These are phyloP conservation scores for Sthenelais limicola DNA, from an alignment of 2,888 invertebrate species.

Conservation along the genomic window DNA sequence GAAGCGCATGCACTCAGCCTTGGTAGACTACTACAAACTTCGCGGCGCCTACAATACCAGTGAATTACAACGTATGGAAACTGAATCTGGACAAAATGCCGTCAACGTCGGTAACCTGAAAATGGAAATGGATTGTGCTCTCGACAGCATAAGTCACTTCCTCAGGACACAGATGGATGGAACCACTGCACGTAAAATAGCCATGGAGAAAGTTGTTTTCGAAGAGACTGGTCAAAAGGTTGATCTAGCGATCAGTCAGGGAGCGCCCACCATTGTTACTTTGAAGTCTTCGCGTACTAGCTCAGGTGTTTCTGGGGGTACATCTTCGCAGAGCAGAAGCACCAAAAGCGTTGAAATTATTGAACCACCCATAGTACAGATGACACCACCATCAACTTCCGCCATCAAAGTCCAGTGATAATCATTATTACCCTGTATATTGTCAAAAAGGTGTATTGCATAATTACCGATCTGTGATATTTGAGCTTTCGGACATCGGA, in stretches of 20 bases:
- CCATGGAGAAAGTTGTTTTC: conserved; percentile 44
- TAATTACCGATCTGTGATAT: too few species aligned
- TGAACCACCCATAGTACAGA: too few species aligned
- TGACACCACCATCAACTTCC: too few species aligned
- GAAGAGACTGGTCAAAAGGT: conserved; percentile 30
- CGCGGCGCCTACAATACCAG: conserved; percentile 64
- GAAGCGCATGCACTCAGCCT: conserved; percentile 63
- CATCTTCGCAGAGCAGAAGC: too few species aligned
- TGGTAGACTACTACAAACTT: conserved; percentile 66
- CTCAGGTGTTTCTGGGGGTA: too few species aligned
- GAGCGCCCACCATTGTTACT: too few species aligned
- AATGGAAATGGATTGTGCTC: conserved; percentile 57
- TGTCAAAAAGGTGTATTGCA: too few species aligned
- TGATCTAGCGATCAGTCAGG: background rate
- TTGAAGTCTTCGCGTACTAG: too few species aligned
- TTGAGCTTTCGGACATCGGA: too few species aligned
- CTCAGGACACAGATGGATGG: conserved; percentile 63
- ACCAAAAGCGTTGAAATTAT: too few species aligned
- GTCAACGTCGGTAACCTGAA: conserved; percentile 46
- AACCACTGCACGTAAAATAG: conserved; percentile 47
- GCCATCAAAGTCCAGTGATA: too few species aligned
- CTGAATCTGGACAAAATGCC: conserved; percentile 59
- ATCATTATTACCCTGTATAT: too few species aligned
- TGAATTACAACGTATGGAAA: conserved; percentile 62
- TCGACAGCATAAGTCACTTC: conserved; percentile 64